phyloP scores from a whole-genome alignment of 2,888 invertebrate genomes.

The Selenia dentaria region DNA sequence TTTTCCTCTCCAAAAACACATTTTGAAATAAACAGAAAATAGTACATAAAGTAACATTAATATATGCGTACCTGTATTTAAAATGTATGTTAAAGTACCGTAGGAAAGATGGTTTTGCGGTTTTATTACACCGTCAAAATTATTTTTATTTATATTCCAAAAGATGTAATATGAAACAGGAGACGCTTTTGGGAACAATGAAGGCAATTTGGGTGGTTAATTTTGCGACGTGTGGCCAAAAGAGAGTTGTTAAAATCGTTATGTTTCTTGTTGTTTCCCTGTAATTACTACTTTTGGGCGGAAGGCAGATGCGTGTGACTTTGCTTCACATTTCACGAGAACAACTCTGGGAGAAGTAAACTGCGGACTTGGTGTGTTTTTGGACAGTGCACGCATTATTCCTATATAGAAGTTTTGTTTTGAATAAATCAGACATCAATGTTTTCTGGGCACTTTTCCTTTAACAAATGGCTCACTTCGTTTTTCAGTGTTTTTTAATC shows the following conservation, averaged over 20 bases:
- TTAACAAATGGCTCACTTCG: too few species aligned
- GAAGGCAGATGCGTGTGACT: slow-evolving; percentile 78
- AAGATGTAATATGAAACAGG: not conserved
- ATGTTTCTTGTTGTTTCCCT: slow-evolving; percentile 62
- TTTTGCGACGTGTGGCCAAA: slow-evolving; percentile 42
- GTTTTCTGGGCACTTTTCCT: too few species aligned
- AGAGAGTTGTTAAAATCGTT: slow-evolving; percentile 63
- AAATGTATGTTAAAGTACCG: too few species aligned
- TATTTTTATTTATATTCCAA: not conserved
- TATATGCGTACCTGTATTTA: too few species aligned
- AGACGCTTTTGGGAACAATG: slow-evolving; percentile 43
- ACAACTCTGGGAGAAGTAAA: slow-evolving; percentile 40
- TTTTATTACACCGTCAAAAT: slow-evolving; percentile 8
- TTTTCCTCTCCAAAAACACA: too few species aligned
- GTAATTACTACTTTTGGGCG: slow-evolving; percentile 71
- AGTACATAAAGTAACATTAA: too few species aligned
- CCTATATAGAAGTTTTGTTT: too few species aligned
- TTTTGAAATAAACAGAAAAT: too few species aligned
- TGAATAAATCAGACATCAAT: too few species aligned
- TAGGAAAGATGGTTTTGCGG: slow-evolving; percentile 1
- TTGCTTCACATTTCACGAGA: slow-evolving; percentile 68
- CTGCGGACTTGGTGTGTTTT: slow-evolving; percentile 38
- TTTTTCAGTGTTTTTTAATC: too few species aligned
- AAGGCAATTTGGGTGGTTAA: slow-evolving; percentile 53
- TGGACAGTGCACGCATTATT: too few species aligned